Percentiles rank a stretch among this genome's conserved stretches.
Conservation (phyloP, 2,797 vertebrate genomes). For the Coluber constrictor region DNA sequence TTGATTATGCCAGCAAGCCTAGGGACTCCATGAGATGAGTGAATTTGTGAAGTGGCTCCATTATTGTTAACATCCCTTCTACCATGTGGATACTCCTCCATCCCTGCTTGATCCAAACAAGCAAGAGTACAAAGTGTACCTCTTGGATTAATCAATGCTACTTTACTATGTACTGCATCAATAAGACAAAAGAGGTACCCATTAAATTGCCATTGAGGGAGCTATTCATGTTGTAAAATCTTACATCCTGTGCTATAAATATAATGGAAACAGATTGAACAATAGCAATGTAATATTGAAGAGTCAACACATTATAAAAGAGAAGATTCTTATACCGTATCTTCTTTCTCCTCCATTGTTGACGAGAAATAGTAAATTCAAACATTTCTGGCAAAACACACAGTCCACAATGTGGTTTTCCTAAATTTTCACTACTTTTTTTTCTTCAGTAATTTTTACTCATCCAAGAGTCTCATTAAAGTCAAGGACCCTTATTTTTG, state of each 20-base stretch:
- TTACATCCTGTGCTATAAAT: neutral
- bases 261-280: neutral
- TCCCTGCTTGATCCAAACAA: neutral
- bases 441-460: neutral
- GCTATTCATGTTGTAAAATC: neutral
- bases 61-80: neutral
- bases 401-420: neutral
- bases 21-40: neutral
- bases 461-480: neutral
- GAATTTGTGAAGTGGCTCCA: too few species aligned
- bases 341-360: neutral
- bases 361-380: neutral
- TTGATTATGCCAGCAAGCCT: neutral
- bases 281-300: constrained; percentile 13
- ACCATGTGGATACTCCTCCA: neutral
- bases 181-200: neutral
- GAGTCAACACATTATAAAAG: constrained; percentile 10
- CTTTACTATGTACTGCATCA: neutral
- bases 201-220: constrained; percentile 6
- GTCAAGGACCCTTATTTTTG: neutral
- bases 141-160: neutral
- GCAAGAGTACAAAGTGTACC: neutral
- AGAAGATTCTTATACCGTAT: neutral
- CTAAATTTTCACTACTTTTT: neutral
- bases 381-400: neutral